Evolutionary conservation across 2,888 invertebrate species (phyloP).

Genomic region (Stenichneumon culpator): DNA sequence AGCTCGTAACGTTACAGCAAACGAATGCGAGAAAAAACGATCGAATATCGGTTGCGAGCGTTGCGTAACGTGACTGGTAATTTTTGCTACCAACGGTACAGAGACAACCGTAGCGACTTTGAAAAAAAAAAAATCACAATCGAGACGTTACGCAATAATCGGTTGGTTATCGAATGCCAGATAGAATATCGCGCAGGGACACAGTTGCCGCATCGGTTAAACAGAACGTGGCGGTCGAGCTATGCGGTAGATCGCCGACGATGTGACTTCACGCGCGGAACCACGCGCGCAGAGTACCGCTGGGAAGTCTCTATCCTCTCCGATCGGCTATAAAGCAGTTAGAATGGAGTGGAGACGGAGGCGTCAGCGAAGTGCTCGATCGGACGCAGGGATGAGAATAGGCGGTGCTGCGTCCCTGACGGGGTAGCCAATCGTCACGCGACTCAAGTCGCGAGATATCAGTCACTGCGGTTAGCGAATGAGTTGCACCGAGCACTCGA

Average conservation of each 20-base stretch:
- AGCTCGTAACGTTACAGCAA: background rate
- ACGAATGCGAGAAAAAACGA: background rate
- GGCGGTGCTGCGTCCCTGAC: slow-evolving; percentile 70
- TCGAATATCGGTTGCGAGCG: background rate
- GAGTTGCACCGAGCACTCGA: background rate
- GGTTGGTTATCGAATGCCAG: slow-evolving; percentile 5
- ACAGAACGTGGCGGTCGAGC: slow-evolving; percentile 4
- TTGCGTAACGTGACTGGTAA: background rate
- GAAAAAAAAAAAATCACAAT: background rate
- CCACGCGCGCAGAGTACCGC: background rate
- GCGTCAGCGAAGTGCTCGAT: slow-evolving; percentile 36
- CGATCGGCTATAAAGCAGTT: slow-evolving; percentile 17
- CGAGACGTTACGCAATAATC: background rate
- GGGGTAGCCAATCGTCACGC: slow-evolving; percentile 67
- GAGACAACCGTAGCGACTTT: background rate
- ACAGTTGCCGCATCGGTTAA: background rate
- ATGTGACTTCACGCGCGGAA: background rate
- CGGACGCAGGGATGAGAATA: slow-evolving; percentile 50
- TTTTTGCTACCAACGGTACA: slow-evolving; percentile 4
- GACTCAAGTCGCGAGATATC: slow-evolving; percentile 53
- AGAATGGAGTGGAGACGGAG: slow-evolving; percentile 37
- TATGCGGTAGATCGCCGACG: background rate
- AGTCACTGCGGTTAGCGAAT: background rate
- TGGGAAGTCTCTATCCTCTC: background rate
- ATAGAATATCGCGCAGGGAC: background rate